These are phyloP conservation scores for Macropus fuliginosus DNA, from an alignment of 2,797 vertebrate genomes.

Conservation along the genomic window DNA sequence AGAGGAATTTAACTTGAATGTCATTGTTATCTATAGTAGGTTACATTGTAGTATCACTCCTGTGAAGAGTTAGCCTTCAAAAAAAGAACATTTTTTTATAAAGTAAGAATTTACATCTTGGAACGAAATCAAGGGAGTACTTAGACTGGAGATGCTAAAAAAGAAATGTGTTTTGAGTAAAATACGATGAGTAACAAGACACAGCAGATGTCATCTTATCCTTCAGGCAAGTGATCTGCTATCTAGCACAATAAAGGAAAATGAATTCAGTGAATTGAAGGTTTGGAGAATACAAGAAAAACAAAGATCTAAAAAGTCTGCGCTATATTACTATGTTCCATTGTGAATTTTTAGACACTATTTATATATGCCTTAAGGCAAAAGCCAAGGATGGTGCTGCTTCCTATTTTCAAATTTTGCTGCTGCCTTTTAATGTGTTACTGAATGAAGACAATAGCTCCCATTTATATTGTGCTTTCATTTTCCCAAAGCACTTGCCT, in stretches of 20 bases:
- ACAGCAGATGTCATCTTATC: conserved; percentile 44
- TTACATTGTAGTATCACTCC: not conserved
- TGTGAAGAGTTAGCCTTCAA: not conserved
- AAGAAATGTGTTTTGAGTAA: conserved; percentile 28
- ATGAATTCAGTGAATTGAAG: conserved; percentile 28
- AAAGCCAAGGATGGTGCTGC: not conserved
- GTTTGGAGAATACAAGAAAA: conserved; percentile 38
- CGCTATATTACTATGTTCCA: not conserved
- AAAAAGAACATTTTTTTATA: conserved; percentile 34
- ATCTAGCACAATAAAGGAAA: not conserved
- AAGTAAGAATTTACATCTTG: not conserved
- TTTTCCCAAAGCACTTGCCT: not conserved
- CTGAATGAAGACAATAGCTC: not conserved
- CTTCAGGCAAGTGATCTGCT: conserved; percentile 43
- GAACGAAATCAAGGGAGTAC: conserved; percentile 7
- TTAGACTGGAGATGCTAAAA: conserved; percentile 57
- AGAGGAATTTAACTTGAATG: conserved; percentile 32
- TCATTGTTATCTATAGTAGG: conserved; percentile 33
- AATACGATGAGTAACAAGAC: conserved; percentile 48
- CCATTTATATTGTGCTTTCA: not conserved
- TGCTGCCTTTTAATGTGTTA: not conserved
- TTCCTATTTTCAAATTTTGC: not conserved
- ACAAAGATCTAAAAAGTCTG: conserved; percentile 34
- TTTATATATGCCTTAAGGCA: conserved; percentile 34
- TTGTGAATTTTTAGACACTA: conserved; percentile 34